These are phyloP conservation scores for Leontopithecus rosalia DNA, from an alignment of 2,797 vertebrate species.

Conservation along the genomic window DNA sequence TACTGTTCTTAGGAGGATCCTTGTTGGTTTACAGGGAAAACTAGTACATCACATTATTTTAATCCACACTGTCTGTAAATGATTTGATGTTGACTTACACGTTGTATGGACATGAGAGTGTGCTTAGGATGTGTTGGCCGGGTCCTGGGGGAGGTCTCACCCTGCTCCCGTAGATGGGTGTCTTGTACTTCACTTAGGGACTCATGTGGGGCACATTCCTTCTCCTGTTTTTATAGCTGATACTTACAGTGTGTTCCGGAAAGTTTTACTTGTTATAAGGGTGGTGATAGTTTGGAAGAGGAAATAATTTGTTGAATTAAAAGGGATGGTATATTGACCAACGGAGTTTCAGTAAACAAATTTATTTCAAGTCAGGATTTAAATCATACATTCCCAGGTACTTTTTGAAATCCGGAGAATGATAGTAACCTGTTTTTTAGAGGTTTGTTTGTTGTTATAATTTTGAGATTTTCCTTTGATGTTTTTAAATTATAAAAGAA, in stretches of 20 bases:
- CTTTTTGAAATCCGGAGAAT: background rate
- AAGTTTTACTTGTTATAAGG: background rate
- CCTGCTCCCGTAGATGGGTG: background rate
- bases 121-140: background rate
- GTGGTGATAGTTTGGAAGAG: background rate
- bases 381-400: background rate
- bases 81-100: background rate
- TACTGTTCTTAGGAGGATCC: background rate
- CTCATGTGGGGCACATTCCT: background rate
- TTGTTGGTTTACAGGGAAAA: background rate
- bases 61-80: rapidly evolving
- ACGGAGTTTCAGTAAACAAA: background rate
- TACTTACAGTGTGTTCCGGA: background rate
- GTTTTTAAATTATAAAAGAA: constrained; percentile 46
- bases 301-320: background rate
- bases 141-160: background rate
- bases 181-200: background rate
- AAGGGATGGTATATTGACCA: background rate
- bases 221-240: background rate
- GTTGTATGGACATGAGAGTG: background rate
- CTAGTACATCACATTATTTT: rapidly evolving
- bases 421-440: background rate
- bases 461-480: background rate
- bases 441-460: background rate
- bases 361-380: background rate